Evolutionary conservation across 2,888 invertebrate genomes (phyloP), one percentile per base, ranked within the genome.

Genomic region (Eremobia ochroleuca): DNA sequence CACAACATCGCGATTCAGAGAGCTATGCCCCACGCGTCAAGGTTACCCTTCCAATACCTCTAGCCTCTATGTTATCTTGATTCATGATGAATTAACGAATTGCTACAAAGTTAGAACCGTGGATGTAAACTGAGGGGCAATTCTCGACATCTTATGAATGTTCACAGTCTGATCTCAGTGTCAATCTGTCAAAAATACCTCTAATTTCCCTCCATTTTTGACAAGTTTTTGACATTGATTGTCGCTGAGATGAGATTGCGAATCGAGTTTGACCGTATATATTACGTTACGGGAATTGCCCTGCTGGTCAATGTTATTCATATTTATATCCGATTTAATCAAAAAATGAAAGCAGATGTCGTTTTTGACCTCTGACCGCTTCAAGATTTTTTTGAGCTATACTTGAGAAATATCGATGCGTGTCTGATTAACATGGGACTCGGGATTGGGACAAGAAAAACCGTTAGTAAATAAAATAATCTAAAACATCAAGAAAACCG

Each of bases 21-120:
- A 34, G 85, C 81, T 76, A 66, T 73, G 72, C 77, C 43, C 68
- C 76, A 55, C 70, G 70, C 83, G 59, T 67, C 84, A 84, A 84
- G 83, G 83, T 86, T 86, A 73, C 84, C 86, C 72, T 84, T 84
- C 83, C 84, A 84, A 86, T 79, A 65, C 58, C 69, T 68, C 37
- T 58, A 46, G 61, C 46, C 66, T 68, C 37, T 49, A n/a, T 58
- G 66, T 70, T 84, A 84, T 86, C 83, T 73, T 75, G 79, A 74
- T 78, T 82, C 84, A 69, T 75, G 83, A 82, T 78, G 66, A 78
- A 85, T 74, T 75, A 79, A 82, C 73, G 66, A 78, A 85, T 86
- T 70, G 70, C 58, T 73, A 34, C 55, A 37, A 67, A 68, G 34
- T 61, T 58, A 34, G 69, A 69, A 34, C 52, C 40, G 66, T 76